A percentile compares a stretch with the other conserved stretches of the same genome.
These are phyloP conservation scores for Protophormia terraenovae DNA, from an alignment of 2,888 invertebrate species.

Conservation along the genomic window DNA sequence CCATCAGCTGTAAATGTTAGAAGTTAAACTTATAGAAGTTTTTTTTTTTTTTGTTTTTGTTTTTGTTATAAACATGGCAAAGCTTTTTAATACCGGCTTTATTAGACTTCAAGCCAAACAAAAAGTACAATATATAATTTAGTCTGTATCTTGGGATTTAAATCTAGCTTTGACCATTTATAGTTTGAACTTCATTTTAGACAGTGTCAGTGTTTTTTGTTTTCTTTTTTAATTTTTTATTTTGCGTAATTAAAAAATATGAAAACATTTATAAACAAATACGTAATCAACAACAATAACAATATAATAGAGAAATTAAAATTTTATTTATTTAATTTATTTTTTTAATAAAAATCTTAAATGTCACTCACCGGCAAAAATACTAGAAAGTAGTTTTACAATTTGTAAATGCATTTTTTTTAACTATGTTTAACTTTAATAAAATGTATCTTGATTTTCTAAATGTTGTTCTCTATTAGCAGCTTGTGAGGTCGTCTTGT, in stretches of 20 bases:
- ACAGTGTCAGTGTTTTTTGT: constrained; percentile 28
- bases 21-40: constrained; percentile 21
- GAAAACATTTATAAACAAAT: neutral
- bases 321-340: constrained; percentile 1
- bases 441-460: too few relatives aligned
- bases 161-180: constrained; percentile 61
- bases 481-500: too few relatives aligned
- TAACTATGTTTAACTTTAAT: too few relatives aligned
- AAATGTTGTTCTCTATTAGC: too few relatives aligned
- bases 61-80: neutral
- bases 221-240: neutral
- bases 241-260: constrained; percentile 31
- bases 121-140: neutral
- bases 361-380: neutral
- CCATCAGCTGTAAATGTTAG: neutral
- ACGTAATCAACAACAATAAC: neutral
- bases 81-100: constrained; percentile 22
- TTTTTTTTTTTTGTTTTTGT: neutral
- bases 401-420: too few relatives aligned
- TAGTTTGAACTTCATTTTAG: constrained; percentile 54
- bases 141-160: constrained; percentile 1
- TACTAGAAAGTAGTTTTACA: neutral
- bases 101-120: neutral
- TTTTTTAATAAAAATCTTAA: neutral
- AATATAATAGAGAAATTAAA: neutral